Base-by-base conservation (phyloP, 2,797 vertebrate genomes). In the Streptopelia turtur region DNA sequence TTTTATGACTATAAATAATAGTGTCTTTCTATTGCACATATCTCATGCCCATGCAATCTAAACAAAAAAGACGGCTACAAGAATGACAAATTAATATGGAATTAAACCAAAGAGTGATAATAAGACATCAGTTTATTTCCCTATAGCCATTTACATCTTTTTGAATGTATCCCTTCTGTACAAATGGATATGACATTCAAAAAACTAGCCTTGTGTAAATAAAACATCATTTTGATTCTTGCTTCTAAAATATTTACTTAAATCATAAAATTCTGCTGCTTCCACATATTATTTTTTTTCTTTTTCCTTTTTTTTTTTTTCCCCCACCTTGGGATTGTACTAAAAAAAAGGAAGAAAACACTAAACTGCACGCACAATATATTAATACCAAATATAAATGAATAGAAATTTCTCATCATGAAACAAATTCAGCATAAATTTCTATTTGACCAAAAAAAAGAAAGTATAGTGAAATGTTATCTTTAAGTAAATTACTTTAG, bases 141-240 rank as follows among this genome's bases (percentile, higher is more conserved):
- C 41, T 76, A 49, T 47, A 79, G 52, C 24, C 43, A 83, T 71
- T 47, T 47, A 49, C 15, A 80, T 90, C 87, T 87, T 94, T 91
- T 45, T 70, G 21, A 95, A 94, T 35, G 39, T 77, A 69, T 87
- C 47, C 89, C 57, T 96, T 94, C 43, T 85, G 85, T 93, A 90
- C 30, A 84, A 77, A 94, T 60, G 10, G 47, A 74, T 27, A 50
- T 31, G 30, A 39, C 55, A 71, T 25, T 61, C 33, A 65, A 79
- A 89, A 78, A 30, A 24, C 24, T 37, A 55, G 56, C 30, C 53
- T 52, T 33, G 59, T 41, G 24, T 59, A 57, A 27, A 22, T 31
- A 47, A 45, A 52, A 55, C 52, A 53, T 13, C 17, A 18, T 45
- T 45, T 59, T 37, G 28, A 31, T 74, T 68, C 10, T 56, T 47